phyloP scores from a whole-genome alignment of 1,140 invertebrate species.

The Chironomus tepperi region DNA sequence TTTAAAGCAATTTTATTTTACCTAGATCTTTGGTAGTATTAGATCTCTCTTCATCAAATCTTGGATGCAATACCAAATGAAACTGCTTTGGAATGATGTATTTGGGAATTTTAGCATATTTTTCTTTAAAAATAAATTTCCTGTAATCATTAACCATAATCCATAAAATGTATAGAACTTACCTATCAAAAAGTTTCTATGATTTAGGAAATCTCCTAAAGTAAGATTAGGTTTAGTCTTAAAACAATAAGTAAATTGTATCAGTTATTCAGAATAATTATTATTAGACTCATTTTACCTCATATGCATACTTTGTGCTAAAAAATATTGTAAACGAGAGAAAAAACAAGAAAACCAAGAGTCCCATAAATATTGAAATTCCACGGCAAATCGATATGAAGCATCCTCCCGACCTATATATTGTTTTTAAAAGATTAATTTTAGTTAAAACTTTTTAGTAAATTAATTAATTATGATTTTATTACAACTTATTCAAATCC shows the following conservation, averaged over 20 bases:
- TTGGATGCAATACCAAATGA: not conserved
- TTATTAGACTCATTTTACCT: not conserved
- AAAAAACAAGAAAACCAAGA: not conserved
- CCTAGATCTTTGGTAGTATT: conserved; percentile 6
- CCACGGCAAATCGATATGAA: conserved; percentile 17
- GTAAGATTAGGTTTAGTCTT: conserved; percentile 1
- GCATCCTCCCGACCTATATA: not conserved
- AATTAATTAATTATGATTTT: conserved; percentile 13
- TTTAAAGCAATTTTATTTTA: too few relatives aligned
- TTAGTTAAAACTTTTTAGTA: too few relatives aligned
- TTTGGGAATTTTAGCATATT: conserved; percentile 13
- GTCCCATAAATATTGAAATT: not conserved
- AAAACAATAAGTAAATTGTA: not conserved
- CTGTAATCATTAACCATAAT: too few relatives aligned
- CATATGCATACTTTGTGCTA: conserved; percentile 18
- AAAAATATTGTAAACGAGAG: conserved; percentile 1
- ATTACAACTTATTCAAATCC: not conserved
- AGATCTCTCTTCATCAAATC: not conserved
- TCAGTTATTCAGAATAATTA: not conserved
- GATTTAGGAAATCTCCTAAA: not conserved
- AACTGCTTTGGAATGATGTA: conserved; percentile 17
- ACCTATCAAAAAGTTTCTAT: not conserved
- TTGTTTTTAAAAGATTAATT: too few relatives aligned
- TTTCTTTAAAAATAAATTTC: not conserved
- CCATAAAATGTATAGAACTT: not conserved